Conservation (phyloP, 2,113 vertebrate genomes). For the Coracopsis vasa region DNA sequence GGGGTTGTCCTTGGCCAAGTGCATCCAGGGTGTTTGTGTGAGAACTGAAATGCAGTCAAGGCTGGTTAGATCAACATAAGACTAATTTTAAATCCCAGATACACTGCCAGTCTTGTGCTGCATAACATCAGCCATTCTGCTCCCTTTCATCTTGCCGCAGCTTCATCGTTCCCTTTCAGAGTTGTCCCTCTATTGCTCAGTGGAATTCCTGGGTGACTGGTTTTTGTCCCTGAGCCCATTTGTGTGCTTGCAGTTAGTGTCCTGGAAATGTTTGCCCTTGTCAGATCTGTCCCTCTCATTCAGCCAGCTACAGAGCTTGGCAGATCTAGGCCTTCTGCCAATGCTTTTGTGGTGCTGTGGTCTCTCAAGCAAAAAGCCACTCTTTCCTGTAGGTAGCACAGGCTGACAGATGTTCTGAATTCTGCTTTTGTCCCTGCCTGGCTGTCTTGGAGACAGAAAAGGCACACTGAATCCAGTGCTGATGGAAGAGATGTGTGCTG, state of each 20-base stretch:
- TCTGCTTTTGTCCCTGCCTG: neutral
- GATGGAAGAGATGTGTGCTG: neutral
- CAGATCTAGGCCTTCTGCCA: constrained; percentile 47
- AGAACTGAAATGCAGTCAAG: neutral
- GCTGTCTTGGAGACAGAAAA: neutral
- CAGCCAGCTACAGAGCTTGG: neutral
- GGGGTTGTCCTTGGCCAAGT: neutral
- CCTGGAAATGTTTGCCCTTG: constrained; percentile 44
- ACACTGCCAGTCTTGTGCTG: neutral
- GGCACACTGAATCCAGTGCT: neutral
- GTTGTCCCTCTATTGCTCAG: neutral
- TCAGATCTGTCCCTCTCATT: constrained; percentile 19
- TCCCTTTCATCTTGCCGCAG: neutral
- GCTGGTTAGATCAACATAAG: neutral
- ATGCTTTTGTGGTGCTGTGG: neutral
- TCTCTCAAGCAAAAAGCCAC: constrained; percentile 34
- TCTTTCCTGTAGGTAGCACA: neutral
- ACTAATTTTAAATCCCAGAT: constrained; percentile 12
- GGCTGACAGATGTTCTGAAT: constrained; percentile 41
- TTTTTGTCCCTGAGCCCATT: neutral
- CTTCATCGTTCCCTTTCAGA: neutral
- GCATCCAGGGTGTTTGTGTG: neutral
- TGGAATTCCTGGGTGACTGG: neutral
- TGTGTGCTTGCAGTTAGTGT: neutral
- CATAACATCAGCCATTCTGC: neutral